phyloP scores from a whole-genome alignment of 2,797 vertebrate genomes.

The Eremophila alpestris region DNA sequence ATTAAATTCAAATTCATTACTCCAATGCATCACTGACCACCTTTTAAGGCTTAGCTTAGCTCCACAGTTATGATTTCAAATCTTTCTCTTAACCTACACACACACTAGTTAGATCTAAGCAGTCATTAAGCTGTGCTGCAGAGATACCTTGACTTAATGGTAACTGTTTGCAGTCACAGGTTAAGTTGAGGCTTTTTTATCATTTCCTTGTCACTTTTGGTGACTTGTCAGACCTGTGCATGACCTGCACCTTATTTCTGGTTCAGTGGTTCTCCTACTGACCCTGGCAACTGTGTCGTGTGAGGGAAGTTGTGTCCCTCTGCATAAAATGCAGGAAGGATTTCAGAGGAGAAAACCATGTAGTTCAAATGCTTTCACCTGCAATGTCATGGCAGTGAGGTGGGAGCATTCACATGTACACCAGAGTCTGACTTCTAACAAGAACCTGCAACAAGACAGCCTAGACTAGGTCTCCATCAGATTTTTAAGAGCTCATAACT shows the following conservation, averaged over 20 bases:
- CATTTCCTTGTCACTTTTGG: neutral
- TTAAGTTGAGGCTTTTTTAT: neutral
- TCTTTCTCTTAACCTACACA: neutral
- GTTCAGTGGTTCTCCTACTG: neutral
- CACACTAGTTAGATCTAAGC: neutral
- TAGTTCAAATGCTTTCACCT: neutral
- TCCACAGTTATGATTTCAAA: neutral
- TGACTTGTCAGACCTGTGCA: neutral
- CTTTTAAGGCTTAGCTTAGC: neutral
- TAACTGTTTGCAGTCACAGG: neutral
- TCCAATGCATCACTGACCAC: neutral
- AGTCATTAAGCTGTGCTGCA: neutral
- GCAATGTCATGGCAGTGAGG: neutral
- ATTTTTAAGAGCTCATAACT: neutral
- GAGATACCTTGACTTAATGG: neutral
- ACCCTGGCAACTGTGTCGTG: neutral
- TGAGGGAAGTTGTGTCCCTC: neutral
- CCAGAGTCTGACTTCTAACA: neutral
- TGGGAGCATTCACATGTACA: neutral
- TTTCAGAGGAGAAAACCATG: neutral
- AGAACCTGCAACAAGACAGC: neutral
- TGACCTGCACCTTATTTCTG: neutral
- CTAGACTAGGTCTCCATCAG: neutral
- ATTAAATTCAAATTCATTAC: neutral
- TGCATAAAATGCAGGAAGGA: neutral